phyloP scores from a whole-genome alignment of 2,888 invertebrate species.

The Pilophorus perplexus region DNA sequence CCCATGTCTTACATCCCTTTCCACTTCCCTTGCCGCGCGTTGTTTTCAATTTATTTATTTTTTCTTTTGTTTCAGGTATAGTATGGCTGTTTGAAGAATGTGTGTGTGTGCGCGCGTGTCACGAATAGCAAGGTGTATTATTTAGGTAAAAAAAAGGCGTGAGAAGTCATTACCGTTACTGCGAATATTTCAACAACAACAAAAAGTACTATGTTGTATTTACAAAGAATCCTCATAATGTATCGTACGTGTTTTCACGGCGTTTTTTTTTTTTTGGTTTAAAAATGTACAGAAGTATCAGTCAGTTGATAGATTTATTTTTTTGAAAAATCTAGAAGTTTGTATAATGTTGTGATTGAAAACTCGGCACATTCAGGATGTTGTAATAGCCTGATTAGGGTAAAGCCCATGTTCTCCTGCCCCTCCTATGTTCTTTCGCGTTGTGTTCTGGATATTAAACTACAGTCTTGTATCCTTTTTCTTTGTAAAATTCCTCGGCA shows the following conservation, averaged over 20 bases:
- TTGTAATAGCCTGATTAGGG: too few species aligned
- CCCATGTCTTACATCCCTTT: too few species aligned
- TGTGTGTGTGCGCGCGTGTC: slow-evolving; percentile 24
- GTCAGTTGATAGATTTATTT: slow-evolving; percentile 26
- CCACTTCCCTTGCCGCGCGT: too few species aligned
- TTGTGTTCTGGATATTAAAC: too few species aligned
- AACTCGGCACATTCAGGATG: neutral
- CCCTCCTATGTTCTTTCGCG: too few species aligned
- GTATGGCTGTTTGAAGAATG: slow-evolving; percentile 36
- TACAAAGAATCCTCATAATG: too few species aligned
- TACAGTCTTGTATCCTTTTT: too few species aligned
- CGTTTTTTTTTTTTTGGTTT: too few species aligned
- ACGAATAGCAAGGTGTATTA: slow-evolving; percentile 27
- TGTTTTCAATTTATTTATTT: too few species aligned
- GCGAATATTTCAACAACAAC: neutral
- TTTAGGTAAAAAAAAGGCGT: slow-evolving; percentile 16
- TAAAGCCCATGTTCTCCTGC: too few species aligned
- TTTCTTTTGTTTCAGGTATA: slow-evolving; percentile 30
- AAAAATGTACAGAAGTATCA: neutral
- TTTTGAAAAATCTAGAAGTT: neutral
- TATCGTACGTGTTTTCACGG: too few species aligned
- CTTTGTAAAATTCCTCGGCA: too few species aligned
- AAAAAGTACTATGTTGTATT: neutral
- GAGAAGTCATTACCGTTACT: slow-evolving; percentile 26
- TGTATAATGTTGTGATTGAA: neutral